A percentile compares a stretch with the other conserved stretches of the same genome.
phyloP scores from a whole-genome alignment of 2,888 invertebrate genomes.

The Euzophera pinguis region DNA sequence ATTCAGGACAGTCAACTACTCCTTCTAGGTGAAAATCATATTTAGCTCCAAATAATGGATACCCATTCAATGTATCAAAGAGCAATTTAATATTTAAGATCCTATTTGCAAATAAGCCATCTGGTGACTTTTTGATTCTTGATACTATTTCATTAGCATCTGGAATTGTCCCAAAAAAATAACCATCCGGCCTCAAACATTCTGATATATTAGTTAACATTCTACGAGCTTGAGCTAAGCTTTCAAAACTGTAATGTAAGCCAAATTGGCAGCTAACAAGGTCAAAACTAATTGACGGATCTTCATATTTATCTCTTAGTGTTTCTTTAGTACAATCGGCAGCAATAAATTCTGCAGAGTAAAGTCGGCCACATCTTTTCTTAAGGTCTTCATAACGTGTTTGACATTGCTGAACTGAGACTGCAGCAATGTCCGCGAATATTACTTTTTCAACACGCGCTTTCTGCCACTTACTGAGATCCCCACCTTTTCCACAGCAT shows the following conservation, averaged over 20 bases:
- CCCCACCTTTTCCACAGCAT: constrained; percentile 99
- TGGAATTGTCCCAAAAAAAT: constrained; percentile 97
- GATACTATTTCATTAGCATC: constrained; percentile 95
- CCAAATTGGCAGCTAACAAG: constrained; percentile 98
- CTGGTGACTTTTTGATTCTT: constrained; percentile 79
- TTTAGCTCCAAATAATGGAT: constrained; percentile 95
- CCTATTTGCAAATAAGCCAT: constrained; percentile 86
- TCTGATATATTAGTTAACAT: constrained; percentile 97
- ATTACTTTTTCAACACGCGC: constrained; percentile 89
- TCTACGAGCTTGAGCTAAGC: constrained; percentile 90
- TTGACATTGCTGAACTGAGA: constrained; percentile 95
- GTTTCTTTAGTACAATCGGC: constrained; percentile 94
- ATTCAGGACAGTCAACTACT: constrained; percentile 99
- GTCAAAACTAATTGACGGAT: constrained; percentile 90
- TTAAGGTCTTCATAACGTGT: constrained; percentile 88
- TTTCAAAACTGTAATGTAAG: constrained; percentile 98
- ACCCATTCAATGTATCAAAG: constrained; percentile 81
- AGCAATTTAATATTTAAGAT: constrained; percentile 87
- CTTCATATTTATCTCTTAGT: constrained; percentile 86
- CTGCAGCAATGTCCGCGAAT: constrained; percentile 95
- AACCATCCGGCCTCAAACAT: constrained; percentile 93
- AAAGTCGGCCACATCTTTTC: constrained; percentile 70
- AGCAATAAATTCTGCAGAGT: constrained; percentile 93
- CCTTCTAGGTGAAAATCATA: constrained; percentile 98
- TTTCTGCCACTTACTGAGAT: constrained; percentile 97